Conservation (phyloP, 2,797 vertebrate genomes). For the Pangasius macronema region DNA sequence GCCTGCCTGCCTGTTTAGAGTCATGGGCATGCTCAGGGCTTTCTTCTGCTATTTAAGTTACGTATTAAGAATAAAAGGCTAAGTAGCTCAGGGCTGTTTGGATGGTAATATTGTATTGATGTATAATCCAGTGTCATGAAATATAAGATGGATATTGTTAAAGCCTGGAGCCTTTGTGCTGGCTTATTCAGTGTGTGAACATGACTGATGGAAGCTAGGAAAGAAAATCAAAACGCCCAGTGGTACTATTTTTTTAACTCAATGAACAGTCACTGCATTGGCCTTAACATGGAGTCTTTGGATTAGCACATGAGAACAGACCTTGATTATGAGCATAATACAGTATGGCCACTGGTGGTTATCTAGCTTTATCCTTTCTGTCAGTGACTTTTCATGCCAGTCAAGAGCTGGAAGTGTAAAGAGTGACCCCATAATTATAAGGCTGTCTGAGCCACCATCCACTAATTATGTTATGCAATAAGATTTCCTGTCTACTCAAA, state of each 20-base stretch:
- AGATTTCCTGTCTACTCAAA: constrained; percentile 37
- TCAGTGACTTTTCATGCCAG: constrained; percentile 1
- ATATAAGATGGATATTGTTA: constrained; percentile 19
- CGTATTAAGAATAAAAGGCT: neutral
- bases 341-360: neutral
- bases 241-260: neutral
- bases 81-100: constrained; percentile 27
- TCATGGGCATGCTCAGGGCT: neutral
- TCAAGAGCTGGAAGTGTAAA: neutral
- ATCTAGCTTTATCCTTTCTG: neutral
- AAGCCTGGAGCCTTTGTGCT: constrained; percentile 3
- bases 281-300: neutral
- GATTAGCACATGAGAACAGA: neutral
- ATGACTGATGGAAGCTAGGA: constrained; percentile 5
- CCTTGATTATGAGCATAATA: neutral
- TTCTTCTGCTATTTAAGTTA: constrained; percentile 15
- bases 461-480: constrained; percentile 57
- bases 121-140: constrained; percentile 28
- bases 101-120: constrained; percentile 38
- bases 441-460: constrained; percentile 52
- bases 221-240: neutral
- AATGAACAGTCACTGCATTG: neutral
- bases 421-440: constrained; percentile 51
- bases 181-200: neutral
- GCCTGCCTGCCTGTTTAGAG: neutral